Evolutionary conservation across 1,140 invertebrate species (phyloP).

Genomic region (Cepaea nemoralis): DNA sequence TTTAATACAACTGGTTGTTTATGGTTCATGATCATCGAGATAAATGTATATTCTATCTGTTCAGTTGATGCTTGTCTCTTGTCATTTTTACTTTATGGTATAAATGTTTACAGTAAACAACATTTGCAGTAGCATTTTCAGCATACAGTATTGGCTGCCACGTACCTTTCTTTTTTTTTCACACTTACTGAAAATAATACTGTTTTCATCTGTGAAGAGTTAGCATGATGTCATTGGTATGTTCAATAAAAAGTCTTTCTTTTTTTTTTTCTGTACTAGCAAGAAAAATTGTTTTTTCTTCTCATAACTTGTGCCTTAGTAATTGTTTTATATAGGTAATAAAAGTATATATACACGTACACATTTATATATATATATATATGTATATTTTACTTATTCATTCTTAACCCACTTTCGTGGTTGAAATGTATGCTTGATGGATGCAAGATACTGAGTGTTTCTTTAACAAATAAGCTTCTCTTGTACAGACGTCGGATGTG

Average conservation of each 20-base stretch:
- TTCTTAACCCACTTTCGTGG: slow-evolving; percentile 1
- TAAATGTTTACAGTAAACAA: background rate
- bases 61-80: background rate
- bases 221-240: no score
- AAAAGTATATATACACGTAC: background rate
- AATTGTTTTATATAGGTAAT: slow-evolving; percentile 1
- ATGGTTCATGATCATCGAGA: background rate
- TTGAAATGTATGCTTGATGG: background rate
- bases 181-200: background rate
- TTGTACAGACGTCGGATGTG: slow-evolving; percentile 9
- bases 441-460: background rate
- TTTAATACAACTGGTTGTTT: slow-evolving; percentile 18
- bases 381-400: slow-evolving; percentile 9
- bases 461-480: background rate
- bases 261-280: background rate
- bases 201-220: slow-evolving; percentile 1
- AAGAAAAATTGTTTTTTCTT: background rate
- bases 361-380: slow-evolving; percentile 12
- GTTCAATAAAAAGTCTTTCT: no score
- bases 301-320: background rate
- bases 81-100: background rate
- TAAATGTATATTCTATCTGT: background rate
- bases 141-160: background rate
- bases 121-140: background rate
- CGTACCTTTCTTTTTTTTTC: background rate